Evolutionary conservation across 1,140 invertebrate genomes (phyloP).

Genomic region (fruit fly (Drosophila melanogaster)): DNA sequence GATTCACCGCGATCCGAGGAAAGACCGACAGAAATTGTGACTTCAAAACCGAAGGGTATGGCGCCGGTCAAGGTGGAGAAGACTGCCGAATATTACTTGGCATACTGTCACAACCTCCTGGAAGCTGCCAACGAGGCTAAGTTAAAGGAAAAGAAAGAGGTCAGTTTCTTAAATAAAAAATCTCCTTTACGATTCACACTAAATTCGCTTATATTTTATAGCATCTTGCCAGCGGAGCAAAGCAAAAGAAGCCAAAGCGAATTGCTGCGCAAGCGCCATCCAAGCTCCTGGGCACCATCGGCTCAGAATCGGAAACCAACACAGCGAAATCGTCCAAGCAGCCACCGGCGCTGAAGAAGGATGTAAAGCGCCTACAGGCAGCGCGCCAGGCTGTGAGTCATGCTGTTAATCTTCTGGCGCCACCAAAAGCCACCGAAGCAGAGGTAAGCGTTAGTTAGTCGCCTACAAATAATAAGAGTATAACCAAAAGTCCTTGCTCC

Average conservation of each 20-base stretch:
- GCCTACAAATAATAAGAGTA: too few relatives aligned
- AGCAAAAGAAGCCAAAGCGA: constrained; percentile 1
- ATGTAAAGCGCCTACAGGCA: constrained; percentile 58
- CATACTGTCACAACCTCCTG: constrained; percentile 49
- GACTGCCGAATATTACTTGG: constrained; percentile 33
- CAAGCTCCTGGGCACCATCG: neutral
- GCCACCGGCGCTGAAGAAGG: constrained; percentile 28
- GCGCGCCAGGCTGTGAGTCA: constrained; percentile 49
- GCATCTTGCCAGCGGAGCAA: constrained; percentile 26
- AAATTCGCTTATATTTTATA: constrained; percentile 1
- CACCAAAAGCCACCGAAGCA: constrained; percentile 1
- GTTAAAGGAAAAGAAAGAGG: constrained; percentile 48
- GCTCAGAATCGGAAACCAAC: too few relatives aligned
- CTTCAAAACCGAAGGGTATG: neutral
- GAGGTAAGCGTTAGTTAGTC: constrained; percentile 17
- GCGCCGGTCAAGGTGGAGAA: constrained; percentile 5
- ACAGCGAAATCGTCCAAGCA: neutral
- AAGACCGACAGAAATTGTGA: neutral
- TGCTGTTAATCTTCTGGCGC: constrained; percentile 41
- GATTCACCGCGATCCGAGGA: neutral
- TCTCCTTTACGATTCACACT: neutral
- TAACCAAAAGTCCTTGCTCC: neutral
- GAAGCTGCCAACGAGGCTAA: constrained; percentile 54
- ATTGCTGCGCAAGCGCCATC: neutral
- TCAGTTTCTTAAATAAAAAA: constrained; percentile 3